A percentile compares a stretch with the other conserved stretches of the same genome.
Conservation (phyloP, 1,140 invertebrate species). For the Pygmarrhopalites habei region DNA sequence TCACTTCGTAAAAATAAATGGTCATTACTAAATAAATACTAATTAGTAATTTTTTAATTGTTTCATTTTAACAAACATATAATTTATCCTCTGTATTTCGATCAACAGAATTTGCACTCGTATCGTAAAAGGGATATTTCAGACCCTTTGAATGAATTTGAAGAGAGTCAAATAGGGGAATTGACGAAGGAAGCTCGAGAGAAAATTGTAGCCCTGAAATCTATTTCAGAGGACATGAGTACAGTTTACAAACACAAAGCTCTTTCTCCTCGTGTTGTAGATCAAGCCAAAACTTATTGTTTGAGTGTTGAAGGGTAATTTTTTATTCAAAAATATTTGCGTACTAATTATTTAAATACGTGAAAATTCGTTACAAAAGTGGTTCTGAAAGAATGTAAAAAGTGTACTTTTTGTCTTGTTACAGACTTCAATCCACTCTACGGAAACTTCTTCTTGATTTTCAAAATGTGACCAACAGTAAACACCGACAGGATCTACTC, state of each 20-base stretch:
- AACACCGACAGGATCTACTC: conserved; percentile 27
- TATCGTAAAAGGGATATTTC: not conserved
- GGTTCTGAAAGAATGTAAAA: too few species aligned
- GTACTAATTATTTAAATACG: too few species aligned
- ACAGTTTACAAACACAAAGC: conserved; percentile 7
- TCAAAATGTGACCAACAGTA: conserved; percentile 3
- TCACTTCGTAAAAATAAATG: not conserved
- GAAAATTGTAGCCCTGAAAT: conserved; percentile 3
- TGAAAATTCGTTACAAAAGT: too few species aligned
- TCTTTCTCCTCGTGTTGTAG: conserved; percentile 17
- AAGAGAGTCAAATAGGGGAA: conserved; percentile 3
- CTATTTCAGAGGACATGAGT: conserved; percentile 22
- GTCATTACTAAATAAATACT: not conserved
- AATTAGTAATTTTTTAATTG: not conserved
- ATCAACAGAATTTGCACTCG: conserved; percentile 7
- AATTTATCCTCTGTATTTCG: too few species aligned
- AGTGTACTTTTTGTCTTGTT: too few species aligned
- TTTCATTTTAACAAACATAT: not conserved
- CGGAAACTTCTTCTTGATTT: conserved; percentile 18
- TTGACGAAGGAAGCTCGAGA: not conserved
- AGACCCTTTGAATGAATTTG: not conserved
- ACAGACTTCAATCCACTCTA: conserved; percentile 8
- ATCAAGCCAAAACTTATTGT: conserved; percentile 23
- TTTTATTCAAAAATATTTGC: too few species aligned
- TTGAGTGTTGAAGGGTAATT: conserved; percentile 19